phyloP scores from a whole-genome alignment of 2,113 vertebrate genomes.

The Lamprologus speciosus region DNA sequence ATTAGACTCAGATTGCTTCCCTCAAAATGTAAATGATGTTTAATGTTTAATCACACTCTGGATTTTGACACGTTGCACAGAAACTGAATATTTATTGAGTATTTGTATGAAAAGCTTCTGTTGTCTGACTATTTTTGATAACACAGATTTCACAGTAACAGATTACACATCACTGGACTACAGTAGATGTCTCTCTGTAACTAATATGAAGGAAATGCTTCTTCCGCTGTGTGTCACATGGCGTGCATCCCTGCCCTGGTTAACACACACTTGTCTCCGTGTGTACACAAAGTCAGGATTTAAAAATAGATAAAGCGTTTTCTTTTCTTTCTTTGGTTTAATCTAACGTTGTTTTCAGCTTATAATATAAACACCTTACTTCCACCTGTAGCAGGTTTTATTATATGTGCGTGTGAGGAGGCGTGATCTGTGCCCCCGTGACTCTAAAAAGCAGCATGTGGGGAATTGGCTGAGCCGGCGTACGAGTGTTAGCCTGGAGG shows the following conservation, averaged over 20 bases:
- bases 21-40: not conserved
- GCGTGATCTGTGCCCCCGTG: not conserved
- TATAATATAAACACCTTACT: not conserved
- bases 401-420: not conserved
- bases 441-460: not conserved
- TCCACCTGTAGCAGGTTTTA: not conserved
- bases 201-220: not conserved
- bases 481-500: not conserved
- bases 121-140: not conserved
- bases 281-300: not conserved
- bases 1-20: not conserved
- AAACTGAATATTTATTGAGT: not conserved
- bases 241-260: accelerated
- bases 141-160: not conserved
- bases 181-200: not conserved
- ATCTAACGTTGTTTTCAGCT: not conserved
- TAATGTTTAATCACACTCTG: not conserved
- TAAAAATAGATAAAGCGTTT: not conserved
- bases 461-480: not conserved
- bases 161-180: not conserved
- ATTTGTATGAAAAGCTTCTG: not conserved
- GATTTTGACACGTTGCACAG: not conserved
- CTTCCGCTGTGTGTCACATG: not conserved
- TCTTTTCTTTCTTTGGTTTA: not conserved
- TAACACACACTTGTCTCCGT: not conserved